Base-by-base conservation (phyloP, 2,888 invertebrate genomes). In the Caenorhabditis plicata region DNA sequence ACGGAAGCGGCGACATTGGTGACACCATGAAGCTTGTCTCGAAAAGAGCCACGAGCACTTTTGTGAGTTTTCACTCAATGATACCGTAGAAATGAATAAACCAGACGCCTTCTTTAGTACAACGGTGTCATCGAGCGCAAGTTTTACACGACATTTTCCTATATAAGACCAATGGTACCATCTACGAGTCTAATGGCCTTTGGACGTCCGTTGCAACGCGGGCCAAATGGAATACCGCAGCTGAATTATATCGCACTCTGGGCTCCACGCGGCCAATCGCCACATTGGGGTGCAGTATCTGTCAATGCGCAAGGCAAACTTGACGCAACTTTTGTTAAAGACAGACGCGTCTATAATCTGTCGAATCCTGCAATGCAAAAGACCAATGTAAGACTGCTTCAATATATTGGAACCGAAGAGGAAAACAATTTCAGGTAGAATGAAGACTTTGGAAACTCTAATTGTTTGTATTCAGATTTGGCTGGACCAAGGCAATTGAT, bases 71-170 rank as follows among this genome's bases (percentile, higher is more conserved):
- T 31, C 31, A 17, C 9, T 13, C n/a, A 40, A 33, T 33, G 7
- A 33, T 26, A 45, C 13, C 7, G 25, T 22, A 35, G 15, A 25
- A 20, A 3, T 45, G 8, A 22, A 5, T 26, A n/a, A n/a, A n/a
- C n/a, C n/a, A n/a, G n/a, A n/a, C n/a, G n/a, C n/a, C 13, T 36
- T 33, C 55, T 67, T 51, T 52, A 67, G 67, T 67, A 67, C 50
- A 64, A 67, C 33, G 67, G 67, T 29, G 29, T 51, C n/a, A 42
- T 67, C 19, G 64, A 64, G 15, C 52, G 51, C 26, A 42, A 47
- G 41, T 67, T 67, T 33, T 67, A 38, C 58, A 54, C 48, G n/a
- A 45, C 53, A 5, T 64, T 67, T 50, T 44, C 54, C 39, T 62
- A 54, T 35, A 27, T 38, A n/a, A 50, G 52, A 20, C 57, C 67